Evolutionary conservation across 2,113 vertebrate genomes (phyloP).

Genomic region (Eurypyga helias): DNA sequence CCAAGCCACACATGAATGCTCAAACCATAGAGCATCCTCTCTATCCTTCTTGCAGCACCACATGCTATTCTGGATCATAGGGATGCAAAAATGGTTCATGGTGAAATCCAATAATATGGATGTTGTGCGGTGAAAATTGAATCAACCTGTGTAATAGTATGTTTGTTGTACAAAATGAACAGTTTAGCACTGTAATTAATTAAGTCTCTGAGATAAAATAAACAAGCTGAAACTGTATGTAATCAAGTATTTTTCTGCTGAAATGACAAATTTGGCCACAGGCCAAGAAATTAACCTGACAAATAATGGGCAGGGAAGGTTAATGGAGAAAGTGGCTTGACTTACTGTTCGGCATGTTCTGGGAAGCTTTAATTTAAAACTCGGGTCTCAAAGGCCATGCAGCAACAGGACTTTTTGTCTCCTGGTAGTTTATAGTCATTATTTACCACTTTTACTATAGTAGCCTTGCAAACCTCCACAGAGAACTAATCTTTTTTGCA

Average conservation of each 20-base stretch:
- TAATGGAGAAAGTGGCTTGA: neutral
- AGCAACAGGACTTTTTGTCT: neutral
- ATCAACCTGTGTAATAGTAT: neutral
- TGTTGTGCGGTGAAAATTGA: neutral
- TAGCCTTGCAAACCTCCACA: neutral
- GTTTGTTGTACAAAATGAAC: neutral
- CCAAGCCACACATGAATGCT: neutral
- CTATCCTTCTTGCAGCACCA: neutral
- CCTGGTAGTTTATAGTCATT: neutral
- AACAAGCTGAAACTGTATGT: neutral
- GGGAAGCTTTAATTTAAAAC: neutral
- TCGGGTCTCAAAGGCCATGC: neutral
- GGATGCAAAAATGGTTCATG: neutral
- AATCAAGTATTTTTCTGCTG: neutral
- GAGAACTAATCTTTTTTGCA: neutral
- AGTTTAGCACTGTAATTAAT: neutral
- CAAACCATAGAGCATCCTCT: neutral
- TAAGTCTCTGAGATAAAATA: neutral
- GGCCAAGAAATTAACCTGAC: neutral
- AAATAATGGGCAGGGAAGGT: neutral
- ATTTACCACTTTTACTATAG: neutral
- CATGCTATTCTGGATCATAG: rapidly evolving
- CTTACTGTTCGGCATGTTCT: neutral
- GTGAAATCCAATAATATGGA: neutral
- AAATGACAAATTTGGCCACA: neutral